Evolutionary conservation across 2,113 vertebrate species (phyloP).

Genomic region (Gulo gulo): DNA sequence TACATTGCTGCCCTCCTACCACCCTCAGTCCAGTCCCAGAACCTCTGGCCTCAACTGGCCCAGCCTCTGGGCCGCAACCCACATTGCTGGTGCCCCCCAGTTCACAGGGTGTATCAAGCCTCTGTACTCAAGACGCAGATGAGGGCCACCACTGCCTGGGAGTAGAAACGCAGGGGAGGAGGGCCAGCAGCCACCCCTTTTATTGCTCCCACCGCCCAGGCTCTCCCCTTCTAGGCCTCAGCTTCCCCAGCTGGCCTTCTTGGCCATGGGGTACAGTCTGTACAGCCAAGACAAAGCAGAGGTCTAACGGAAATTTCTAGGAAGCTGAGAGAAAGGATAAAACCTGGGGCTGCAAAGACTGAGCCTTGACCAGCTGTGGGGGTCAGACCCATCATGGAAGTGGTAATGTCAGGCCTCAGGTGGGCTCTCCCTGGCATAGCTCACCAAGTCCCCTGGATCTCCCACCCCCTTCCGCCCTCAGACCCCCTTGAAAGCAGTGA

Average conservation of each 20-base stretch:
- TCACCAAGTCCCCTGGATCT: background rate
- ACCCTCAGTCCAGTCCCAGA: background rate
- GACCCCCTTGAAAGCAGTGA: background rate
- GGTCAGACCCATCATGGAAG: background rate
- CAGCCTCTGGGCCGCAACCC: background rate
- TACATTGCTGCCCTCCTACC: background rate
- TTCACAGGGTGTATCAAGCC: background rate
- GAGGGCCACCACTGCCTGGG: background rate
- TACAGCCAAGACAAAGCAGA: constrained; percentile 9
- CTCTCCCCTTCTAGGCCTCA: background rate
- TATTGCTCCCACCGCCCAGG: accelerated
- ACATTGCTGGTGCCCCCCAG: background rate
- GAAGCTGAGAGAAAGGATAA: background rate
- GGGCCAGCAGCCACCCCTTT: background rate
- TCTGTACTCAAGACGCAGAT: background rate
- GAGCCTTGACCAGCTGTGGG: background rate
- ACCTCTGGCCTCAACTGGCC: background rate
- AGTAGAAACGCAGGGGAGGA: background rate
- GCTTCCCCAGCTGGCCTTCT: background rate
- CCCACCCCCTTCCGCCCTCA: background rate
- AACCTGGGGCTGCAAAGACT: background rate
- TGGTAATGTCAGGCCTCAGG: background rate
- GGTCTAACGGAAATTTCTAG: background rate
- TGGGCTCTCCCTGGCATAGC: background rate
- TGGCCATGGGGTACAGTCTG: background rate